A percentile compares a stretch with the other conserved stretches of the same genome.
Conservation (phyloP, 2,113 vertebrate genomes). For the Tupaia tana region DNA sequence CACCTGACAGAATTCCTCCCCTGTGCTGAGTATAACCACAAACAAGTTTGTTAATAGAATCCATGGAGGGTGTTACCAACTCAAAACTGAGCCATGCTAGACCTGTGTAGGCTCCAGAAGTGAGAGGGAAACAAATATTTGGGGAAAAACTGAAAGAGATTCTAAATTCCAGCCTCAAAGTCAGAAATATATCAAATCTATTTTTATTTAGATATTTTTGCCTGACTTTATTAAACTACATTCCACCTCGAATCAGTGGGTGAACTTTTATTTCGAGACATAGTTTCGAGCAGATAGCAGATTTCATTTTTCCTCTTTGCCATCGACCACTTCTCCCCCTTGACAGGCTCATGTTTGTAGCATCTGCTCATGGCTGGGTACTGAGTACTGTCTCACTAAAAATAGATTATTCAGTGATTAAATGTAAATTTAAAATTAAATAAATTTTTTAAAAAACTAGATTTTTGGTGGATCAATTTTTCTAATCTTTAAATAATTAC, state of each 20-base stretch:
- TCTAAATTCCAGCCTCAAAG: neutral
- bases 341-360: accelerated
- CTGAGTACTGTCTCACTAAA: neutral
- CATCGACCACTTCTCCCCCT: accelerated
- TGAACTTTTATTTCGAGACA: neutral
- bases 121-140: neutral
- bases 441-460: too few species aligned
- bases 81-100: accelerated
- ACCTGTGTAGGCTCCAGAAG: too few species aligned
- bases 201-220: slow-evolving; percentile 29
- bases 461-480: neutral
- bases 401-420: too few species aligned
- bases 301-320: neutral
- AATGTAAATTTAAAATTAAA: too few species aligned
- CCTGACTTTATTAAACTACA: neutral
- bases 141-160: neutral
- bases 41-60: slow-evolving; percentile 11
- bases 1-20: neutral
- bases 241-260: neutral
- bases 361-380: neutral
- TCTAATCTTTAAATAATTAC: neutral
- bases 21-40: neutral
- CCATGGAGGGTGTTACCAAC: neutral
- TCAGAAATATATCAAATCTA: neutral
- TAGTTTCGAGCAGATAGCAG: neutral